phyloP scores from a whole-genome alignment of 2,797 vertebrate genomes.

The Protonibea diacanthus region DNA sequence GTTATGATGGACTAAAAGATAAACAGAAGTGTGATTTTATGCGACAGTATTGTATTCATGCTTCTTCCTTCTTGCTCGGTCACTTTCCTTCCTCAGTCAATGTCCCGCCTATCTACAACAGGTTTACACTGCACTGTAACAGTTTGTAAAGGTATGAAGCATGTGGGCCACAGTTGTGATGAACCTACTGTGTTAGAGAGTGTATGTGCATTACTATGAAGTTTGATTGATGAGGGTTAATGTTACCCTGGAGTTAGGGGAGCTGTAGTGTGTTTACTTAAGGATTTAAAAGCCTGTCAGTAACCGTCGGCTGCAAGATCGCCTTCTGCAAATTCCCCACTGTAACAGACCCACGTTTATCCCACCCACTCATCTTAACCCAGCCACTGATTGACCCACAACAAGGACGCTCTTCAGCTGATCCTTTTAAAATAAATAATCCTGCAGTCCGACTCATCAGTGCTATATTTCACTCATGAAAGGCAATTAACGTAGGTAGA shows the following conservation, averaged over 20 bases:
- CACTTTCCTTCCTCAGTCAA: too few relatives aligned
- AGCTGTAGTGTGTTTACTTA: slow-evolving; percentile 67
- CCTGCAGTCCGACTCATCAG: not conserved
- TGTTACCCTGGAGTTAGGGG: slow-evolving; percentile 49
- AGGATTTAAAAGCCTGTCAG: slow-evolving; percentile 68
- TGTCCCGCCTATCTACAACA: too few relatives aligned
- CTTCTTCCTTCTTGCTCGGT: not conserved
- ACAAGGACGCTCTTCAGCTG: not conserved
- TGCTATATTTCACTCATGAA: slow-evolving; percentile 7
- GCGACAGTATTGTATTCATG: not conserved
- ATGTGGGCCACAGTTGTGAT: not conserved
- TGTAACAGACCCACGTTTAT: slow-evolving; percentile 44
- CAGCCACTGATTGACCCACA: slow-evolving; percentile 12
- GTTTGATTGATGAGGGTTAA: slow-evolving; percentile 64
- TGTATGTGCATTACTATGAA: not conserved
- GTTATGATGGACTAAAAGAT: not conserved
- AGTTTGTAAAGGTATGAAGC: not conserved
- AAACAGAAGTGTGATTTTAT: not conserved
- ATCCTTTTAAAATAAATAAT: slow-evolving; percentile 15
- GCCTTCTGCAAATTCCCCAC: slow-evolving; percentile 53
- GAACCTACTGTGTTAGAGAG: slow-evolving; percentile 21
- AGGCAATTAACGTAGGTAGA: not conserved
- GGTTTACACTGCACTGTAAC: not conserved
- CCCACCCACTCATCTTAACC: slow-evolving; percentile 8
- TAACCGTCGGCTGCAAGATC: slow-evolving; percentile 42